These are phyloP conservation scores for Brotogeris chrysoptera DNA, from an alignment of 2,797 vertebrate species.

Conservation along the genomic window DNA sequence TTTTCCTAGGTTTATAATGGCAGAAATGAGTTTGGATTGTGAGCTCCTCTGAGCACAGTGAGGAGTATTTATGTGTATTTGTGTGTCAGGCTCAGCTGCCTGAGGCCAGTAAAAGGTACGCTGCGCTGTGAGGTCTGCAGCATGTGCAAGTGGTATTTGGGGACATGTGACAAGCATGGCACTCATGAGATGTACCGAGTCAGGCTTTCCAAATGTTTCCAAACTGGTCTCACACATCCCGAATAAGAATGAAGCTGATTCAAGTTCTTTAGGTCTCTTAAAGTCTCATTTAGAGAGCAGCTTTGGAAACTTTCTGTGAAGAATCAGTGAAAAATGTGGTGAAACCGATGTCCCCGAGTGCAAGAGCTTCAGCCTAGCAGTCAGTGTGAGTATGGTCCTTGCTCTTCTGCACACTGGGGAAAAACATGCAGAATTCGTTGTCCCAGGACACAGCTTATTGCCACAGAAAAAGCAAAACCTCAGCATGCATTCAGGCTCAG, in stretches of 20 bases:
- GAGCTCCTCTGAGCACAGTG: background rate
- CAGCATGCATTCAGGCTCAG: slow-evolving; percentile 5
- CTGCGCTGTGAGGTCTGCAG: background rate
- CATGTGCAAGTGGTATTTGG: fast-evolving
- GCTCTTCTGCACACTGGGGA: background rate
- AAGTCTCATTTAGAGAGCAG: slow-evolving; percentile 81
- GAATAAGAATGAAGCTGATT: slow-evolving; percentile 79
- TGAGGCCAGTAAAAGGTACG: background rate
- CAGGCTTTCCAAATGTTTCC: slow-evolving; percentile 79
- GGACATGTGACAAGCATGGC: background rate
- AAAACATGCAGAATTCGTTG: background rate
- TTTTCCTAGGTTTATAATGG: background rate
- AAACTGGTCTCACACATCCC: slow-evolving; percentile 78
- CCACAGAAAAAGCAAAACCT: background rate
- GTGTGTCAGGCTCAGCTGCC: background rate
- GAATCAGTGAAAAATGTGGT: slow-evolving; percentile 79
- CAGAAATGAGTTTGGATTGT: background rate
- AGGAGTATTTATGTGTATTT: background rate
- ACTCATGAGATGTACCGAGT: slow-evolving; percentile 70
- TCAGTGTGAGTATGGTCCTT: background rate
- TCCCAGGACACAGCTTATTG: background rate
- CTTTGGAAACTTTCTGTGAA: slow-evolving; percentile 82
- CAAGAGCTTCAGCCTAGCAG: background rate
- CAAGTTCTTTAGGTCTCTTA: slow-evolving; percentile 80
- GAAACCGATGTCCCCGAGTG: slow-evolving; percentile 68